phyloP scores from a whole-genome alignment of 2,888 invertebrate genomes.

The Stenodera caucasica region DNA sequence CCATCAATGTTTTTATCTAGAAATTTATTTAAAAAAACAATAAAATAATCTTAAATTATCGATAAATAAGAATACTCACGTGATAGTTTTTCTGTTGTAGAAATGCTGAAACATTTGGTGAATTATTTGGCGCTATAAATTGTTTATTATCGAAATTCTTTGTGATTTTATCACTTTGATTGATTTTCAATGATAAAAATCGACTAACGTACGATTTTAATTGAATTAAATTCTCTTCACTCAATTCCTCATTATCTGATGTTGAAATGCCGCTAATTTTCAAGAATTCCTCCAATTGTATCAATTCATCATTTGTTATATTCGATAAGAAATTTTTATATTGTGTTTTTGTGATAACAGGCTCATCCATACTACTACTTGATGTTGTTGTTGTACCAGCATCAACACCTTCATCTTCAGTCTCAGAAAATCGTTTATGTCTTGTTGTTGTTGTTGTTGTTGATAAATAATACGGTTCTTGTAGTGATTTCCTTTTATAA shows the following conservation, averaged over 20 bases:
- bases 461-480: conserved; percentile 67
- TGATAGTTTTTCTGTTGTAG: conserved; percentile 62
- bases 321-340: conserved; percentile 45
- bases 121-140: conserved; percentile 69
- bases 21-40: conserved; percentile 24
- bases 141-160: conserved; percentile 57
- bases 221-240: conserved; percentile 69
- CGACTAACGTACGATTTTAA: conserved; percentile 72
- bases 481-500: conserved; percentile 73
- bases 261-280: conserved; percentile 72
- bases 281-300: conserved; percentile 71
- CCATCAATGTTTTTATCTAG: conserved; percentile 62
- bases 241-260: conserved; percentile 67
- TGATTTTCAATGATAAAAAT: conserved; percentile 70
- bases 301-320: conserved; percentile 66
- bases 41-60: background rate
- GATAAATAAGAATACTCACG: conserved; percentile 50
- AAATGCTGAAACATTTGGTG: conserved; percentile 71
- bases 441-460: conserved; percentile 29
- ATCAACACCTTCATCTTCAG: conserved; percentile 65
- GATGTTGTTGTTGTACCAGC: conserved; percentile 51
- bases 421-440: conserved; percentile 53
- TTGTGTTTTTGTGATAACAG: conserved; percentile 13
- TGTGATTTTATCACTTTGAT: conserved; percentile 62
- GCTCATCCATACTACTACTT: conserved; percentile 63